Conservation (phyloP, 2,113 vertebrate genomes). For the Noctilio leporinus region DNA sequence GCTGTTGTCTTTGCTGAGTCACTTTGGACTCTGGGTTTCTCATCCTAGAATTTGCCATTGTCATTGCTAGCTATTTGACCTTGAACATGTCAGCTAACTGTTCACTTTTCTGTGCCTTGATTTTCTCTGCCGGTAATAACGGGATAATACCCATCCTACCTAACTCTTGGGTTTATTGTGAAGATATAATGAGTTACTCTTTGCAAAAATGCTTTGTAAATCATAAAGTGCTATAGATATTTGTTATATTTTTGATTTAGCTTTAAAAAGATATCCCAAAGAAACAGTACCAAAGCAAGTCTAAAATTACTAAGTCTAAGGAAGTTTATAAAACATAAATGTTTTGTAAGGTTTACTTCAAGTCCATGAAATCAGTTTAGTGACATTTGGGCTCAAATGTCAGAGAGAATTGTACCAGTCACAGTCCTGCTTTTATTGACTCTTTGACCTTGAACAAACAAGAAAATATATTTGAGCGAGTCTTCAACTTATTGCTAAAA, state of each 20-base stretch:
- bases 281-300: background rate
- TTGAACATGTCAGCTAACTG: background rate
- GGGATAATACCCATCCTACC: background rate
- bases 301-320: background rate
- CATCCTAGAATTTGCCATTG: background rate
- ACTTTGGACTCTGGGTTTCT: background rate
- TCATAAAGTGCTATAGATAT: background rate
- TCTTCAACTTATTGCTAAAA: background rate
- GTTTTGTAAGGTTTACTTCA: background rate
- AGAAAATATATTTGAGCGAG: background rate
- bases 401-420: background rate
- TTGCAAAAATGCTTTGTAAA: constrained; percentile 2
- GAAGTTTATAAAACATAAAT: background rate
- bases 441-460: background rate
- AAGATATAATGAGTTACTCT: background rate
- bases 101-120: background rate
- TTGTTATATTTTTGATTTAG: background rate
- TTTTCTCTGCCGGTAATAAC: background rate
- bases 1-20: background rate
- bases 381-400: background rate
- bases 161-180: background rate
- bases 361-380: background rate
- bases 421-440: background rate
- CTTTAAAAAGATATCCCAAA: background rate
- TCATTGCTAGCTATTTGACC: background rate